Percentiles rank a stretch among this genome's conserved stretches.
phyloP scores from a whole-genome alignment of 2,888 invertebrate species.

The Cantharis rufa region DNA sequence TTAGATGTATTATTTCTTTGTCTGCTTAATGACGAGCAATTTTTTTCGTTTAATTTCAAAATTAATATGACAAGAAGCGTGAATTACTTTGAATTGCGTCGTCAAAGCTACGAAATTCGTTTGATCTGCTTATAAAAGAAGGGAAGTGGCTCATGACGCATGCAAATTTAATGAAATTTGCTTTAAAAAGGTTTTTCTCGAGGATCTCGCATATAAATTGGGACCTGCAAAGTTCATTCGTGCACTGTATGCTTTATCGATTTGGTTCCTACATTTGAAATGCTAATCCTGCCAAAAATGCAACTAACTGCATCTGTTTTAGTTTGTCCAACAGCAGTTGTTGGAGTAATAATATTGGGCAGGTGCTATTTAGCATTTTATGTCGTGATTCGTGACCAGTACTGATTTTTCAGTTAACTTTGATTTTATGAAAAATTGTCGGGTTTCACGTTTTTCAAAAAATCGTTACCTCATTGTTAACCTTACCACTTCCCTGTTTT shows the following conservation, averaged over 20 bases:
- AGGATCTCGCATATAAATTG: background rate
- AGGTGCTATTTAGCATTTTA: slow-evolving; percentile 26
- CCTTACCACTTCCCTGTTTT: background rate
- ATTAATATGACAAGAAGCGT: background rate
- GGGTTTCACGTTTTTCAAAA: background rate
- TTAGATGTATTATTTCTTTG: background rate
- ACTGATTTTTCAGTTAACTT: background rate
- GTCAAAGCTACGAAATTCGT: background rate
- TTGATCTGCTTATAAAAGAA: background rate
- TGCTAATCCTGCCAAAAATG: background rate
- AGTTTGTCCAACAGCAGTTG: slow-evolving; percentile 8
- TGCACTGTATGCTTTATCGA: background rate
- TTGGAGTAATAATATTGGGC: slow-evolving; percentile 3
- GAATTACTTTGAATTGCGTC: background rate
- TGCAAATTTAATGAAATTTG: background rate
- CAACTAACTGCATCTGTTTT: slow-evolving; percentile 6
- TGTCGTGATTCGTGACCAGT: slow-evolving; percentile 22
- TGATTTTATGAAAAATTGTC: background rate
- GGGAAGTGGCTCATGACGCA: background rate
- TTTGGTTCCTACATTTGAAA: background rate
- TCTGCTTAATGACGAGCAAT: background rate
- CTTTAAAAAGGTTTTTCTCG: background rate
- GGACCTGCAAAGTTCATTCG: background rate
- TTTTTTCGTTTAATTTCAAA: background rate
- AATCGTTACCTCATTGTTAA: background rate